phyloP scores from a whole-genome alignment of 2,888 invertebrate genomes.

The Cephus spinipes region DNA sequence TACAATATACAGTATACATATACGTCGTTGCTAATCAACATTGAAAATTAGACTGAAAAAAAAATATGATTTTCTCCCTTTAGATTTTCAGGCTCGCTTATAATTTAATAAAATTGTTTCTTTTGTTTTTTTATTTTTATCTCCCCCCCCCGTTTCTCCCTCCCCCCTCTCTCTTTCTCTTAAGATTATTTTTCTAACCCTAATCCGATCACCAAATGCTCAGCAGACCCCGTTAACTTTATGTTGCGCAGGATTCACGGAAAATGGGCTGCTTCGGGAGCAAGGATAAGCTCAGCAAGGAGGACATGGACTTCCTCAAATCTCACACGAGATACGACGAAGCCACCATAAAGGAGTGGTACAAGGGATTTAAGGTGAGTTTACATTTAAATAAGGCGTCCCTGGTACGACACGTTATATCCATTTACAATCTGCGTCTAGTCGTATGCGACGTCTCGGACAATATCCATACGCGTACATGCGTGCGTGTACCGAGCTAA shows the following conservation, averaged over 20 bases:
- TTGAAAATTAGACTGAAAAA: not conserved
- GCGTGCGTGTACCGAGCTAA: not conserved
- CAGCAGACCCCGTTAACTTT: not conserved
- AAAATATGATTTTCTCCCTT: not conserved
- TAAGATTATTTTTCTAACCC: not conserved
- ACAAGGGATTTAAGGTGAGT: constrained; percentile 98
- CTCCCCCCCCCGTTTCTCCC: not conserved
- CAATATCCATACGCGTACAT: not conserved
- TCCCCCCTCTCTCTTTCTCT: not conserved
- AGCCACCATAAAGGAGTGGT: constrained; percentile 99
- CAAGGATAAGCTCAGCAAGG: constrained; percentile 96
- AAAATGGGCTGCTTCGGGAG: constrained; percentile 94
- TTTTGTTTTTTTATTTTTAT: not conserved
- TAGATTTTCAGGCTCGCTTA: not conserved
- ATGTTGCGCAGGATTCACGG: constrained; percentile 33
- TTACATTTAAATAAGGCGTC: constrained; percentile 9
- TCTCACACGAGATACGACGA: constrained; percentile 98
- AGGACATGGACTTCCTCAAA: constrained; percentile 99
- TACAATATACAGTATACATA: not conserved
- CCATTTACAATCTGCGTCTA: not conserved
- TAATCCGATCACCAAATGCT: not conserved
- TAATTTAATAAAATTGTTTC: not conserved
- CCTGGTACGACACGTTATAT: constrained; percentile 17
- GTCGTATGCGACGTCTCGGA: not conserved
- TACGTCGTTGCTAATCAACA: not conserved